Base-by-base conservation (phyloP, 2,797 vertebrate genomes). In the Artibeus lituratus region DNA sequence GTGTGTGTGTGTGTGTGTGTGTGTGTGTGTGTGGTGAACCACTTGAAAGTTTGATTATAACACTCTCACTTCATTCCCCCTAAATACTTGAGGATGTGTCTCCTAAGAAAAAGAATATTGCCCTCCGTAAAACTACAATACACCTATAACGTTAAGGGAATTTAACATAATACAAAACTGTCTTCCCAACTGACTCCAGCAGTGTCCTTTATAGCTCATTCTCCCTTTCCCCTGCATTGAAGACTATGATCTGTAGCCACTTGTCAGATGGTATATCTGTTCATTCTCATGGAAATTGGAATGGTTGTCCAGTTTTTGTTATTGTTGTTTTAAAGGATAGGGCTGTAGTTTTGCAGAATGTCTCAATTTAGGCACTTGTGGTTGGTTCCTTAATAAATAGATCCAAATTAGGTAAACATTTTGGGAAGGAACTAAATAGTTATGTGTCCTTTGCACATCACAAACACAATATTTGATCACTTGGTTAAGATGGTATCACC, bases 351-450 rank as follows among this genome's bases (percentile, higher is more conserved):
- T 55, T 91, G 32, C 26, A 93, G 26, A 86, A 74, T 74, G 2
- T 80, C 42, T 67, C 49, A 82, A 0, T 91, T 76, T 92, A 11
- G 37, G 74, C 42, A 90, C 44, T 3, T 76, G 22, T 81, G 29
- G 51, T 86, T 86, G 21, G 47, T 74, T 69, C 53, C 29, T 94
- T 51, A n/a, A 29, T 67, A 12, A 82, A 59, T 92, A 80, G n/a
- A 84, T 77, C 87, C 39, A 49, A 44, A 14, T 93, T 87, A 65
- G 62, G 18, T n/a, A 80, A 94, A 53, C 24, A 77, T 94, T 94
- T 96, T 91, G 57, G 70, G 37, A 18, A 87, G 77, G 16, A 85
- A 94, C 57, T 94, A 49, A 83, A 80, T 70, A 24, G 51, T 92
- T 19, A 47, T 84, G 4, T 72, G 39, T 81, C 87, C 10, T 94